Base-by-base conservation (phyloP, 2,113 vertebrate species). In the Falcunculus frontatus region DNA sequence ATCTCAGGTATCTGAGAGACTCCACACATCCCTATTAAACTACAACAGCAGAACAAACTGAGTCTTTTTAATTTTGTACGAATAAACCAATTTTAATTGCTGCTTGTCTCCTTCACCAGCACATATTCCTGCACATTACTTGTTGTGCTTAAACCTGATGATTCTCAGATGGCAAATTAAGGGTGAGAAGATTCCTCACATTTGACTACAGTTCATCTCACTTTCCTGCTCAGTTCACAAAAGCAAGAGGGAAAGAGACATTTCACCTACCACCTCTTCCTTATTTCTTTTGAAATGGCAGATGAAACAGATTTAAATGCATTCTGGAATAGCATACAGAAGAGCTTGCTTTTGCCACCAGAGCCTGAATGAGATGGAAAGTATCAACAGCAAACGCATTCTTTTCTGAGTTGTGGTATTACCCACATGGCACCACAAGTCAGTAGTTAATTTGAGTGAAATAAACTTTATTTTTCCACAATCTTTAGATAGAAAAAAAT, bases 131-230 rank as follows among this genome's bases (percentile, higher is more conserved):
- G 0, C 22, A 90, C 11, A 7, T 84, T 85, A 53, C 52, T 84
- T 94, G 65, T 78, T 84, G 63, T 81, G 41, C 55, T 86, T 69
- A 94, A 91, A 95, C 69, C 59, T n/a, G 41, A 41, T 19, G 67
- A 73, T 83, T 84, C 70, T 90, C n/a, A 6, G 30, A 65, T 75
- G 57, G 77, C 37, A 96, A 96, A 91, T 87, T 90, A 90, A 89
- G 49, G 60, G 22, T 78, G 94, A 91, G 70, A 95, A 81, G 50
- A 91, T 37, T 93, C 68, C 85, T 89, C 53, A 74, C 23, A 33
- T 89, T 78, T 94, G 19, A 81, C 80, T 94, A 59, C 42, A 87
- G 55, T 73, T 82, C 52, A 74, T 80, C 80, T 68, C 55, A 33
- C 42, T 90, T 96, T 89, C 47, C 73, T 87, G 60, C 50, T 93